Percentiles rank a stretch among this genome's conserved stretches.
phyloP scores from a whole-genome alignment of 2,113 vertebrate species.

The Neodontobutis hainanensis region DNA sequence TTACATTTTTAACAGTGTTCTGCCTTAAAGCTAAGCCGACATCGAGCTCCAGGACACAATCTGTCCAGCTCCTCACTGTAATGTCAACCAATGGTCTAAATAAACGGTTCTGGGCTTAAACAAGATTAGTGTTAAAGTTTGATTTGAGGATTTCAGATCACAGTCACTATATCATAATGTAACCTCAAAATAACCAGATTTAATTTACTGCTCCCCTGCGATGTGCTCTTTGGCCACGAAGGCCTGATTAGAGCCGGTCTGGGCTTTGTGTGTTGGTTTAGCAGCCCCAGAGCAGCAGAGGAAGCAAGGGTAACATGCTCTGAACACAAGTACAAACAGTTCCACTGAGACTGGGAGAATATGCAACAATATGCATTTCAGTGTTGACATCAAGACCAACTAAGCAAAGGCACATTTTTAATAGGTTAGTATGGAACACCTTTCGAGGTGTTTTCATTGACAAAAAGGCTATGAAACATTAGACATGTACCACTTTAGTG shows the following conservation, averaged over 20 bases:
- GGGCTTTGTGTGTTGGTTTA: constrained; percentile 12
- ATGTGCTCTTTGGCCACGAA: constrained; percentile 25
- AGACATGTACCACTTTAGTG: too few relatives aligned
- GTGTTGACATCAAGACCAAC: too few relatives aligned
- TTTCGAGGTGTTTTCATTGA: too few relatives aligned
- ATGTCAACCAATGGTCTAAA: constrained; percentile 35
- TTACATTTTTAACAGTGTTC: too few relatives aligned
- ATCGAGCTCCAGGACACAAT: not conserved
- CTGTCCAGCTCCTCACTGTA: constrained; percentile 35
- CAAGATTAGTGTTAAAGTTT: constrained; percentile 40
- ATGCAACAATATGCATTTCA: not conserved
- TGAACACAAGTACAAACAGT: constrained; percentile 3
- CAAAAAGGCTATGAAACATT: too few relatives aligned
- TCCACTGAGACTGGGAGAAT: not conserved
- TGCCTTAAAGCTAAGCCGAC: constrained; percentile 3
- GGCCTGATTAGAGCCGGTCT: constrained; percentile 33
- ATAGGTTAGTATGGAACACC: too few relatives aligned
- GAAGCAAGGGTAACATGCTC: not conserved
- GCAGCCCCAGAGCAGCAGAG: constrained; percentile 10
- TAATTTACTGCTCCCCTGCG: constrained; percentile 31
- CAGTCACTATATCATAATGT: constrained; percentile 22
- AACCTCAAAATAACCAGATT: constrained; percentile 36
- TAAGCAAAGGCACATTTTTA: too few relatives aligned
- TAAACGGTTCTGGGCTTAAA: constrained; percentile 34
- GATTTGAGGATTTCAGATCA: constrained; percentile 34